A percentile compares a stretch with the other conserved stretches of the same genome.
These are phyloP conservation scores for Liasis olivaceus DNA, from an alignment of 2,797 vertebrate genomes.

Conservation along the genomic window DNA sequence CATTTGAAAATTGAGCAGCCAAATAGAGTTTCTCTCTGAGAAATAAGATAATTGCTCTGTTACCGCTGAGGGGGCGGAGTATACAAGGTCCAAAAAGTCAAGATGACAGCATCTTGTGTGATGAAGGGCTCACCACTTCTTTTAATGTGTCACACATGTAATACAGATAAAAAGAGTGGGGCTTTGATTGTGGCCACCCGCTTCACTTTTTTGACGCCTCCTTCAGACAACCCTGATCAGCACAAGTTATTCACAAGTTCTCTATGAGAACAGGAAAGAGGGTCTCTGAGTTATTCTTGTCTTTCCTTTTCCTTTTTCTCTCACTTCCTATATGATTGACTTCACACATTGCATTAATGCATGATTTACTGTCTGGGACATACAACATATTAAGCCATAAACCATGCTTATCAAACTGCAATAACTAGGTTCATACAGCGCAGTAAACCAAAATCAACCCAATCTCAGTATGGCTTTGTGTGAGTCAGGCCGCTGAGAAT, in stretches of 20 bases:
- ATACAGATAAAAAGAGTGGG: not conserved
- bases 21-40: not conserved
- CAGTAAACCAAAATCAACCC: not conserved
- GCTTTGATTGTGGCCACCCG: not conserved
- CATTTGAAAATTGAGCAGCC: not conserved
- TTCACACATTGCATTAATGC: not conserved
- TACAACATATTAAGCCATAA: not conserved
- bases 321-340: not conserved
- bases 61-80: not conserved
- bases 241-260: not conserved
- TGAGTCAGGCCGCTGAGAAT: not conserved
- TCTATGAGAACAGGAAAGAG: not conserved
- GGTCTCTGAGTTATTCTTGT: conserved; percentile 8
- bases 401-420: not conserved
- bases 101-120: not conserved
- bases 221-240: not conserved
- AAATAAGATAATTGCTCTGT: not conserved
- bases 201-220: not conserved
- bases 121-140: not conserved
- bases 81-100: not conserved
- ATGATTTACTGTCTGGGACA: not conserved
- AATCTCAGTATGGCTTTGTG: not conserved
- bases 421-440: not conserved
- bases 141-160: not conserved
- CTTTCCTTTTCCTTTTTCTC: conserved; percentile 25